Base-by-base conservation (phyloP, 2,888 invertebrate species). In the Scaptomyza tumidula region DNA sequence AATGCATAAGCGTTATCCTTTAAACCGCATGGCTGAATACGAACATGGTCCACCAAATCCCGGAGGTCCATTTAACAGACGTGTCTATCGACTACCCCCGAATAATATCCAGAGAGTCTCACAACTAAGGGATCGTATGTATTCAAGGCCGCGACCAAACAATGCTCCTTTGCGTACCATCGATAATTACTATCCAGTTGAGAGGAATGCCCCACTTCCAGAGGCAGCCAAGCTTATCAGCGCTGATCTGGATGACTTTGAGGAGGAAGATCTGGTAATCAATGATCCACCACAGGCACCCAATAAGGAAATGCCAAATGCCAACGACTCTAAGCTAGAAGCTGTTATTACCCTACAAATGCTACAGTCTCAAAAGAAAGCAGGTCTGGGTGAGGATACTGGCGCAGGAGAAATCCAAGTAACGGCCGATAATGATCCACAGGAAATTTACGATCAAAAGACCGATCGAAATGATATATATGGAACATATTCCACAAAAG, bases 321-420 rank as follows among this genome's bases (percentile, higher is more conserved):
- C 74, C 1, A 90, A 78, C 29, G 89, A 90, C 29, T 60, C 86
- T 3, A 91, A 91, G 43, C 91, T 93, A 6, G 93, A 94, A 29
- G 93, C 93, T 0, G 94, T 95, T 0, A 94, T 95, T 11, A 95
- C 95, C 0, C 88, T 95, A 35, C 95, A 95, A 91, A 95, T 95
- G 95, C 93, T 95, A 48, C 95, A 95, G 83, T 93, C 93, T 0
- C 93, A 94, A 79, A 91, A 92, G 65, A 89, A 92, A 50, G 68
- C 89, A 0, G 49, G 78, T 0, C 81, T 86, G 4, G 90, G 89
- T 6, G 91, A 91, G 7, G 90, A 92, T 9, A 89, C 84, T 7
- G 86, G 88, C 0, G 86, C 89, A 0, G 88, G 85, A 0, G 90
- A 89, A 54, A 89, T 87, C 37, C 88, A 89, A 65, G 89, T 90